Evolutionary conservation across 2,888 invertebrate genomes (phyloP).

Genomic region (Calephelis perditalis): DNA sequence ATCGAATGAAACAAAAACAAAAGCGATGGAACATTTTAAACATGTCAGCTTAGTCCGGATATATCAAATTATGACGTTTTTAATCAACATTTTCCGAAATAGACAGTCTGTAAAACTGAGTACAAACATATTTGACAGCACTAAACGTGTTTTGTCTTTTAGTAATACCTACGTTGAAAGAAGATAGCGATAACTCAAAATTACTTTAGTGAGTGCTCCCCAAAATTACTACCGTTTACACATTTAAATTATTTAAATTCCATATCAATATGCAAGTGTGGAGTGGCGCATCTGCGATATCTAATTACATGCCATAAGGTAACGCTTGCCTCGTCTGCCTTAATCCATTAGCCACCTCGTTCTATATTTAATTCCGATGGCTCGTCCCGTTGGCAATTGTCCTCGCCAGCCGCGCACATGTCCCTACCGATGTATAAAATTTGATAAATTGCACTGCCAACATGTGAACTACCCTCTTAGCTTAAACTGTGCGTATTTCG

Average conservation of each 20-base stretch:
- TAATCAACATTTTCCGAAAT: no score
- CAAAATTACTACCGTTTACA: no score
- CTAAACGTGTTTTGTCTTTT: no score
- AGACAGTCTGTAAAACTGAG: no score
- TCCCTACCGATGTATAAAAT: slow-evolving; percentile 70
- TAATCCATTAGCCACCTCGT: slow-evolving; percentile 72
- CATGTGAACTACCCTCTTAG: slow-evolving; percentile 76
- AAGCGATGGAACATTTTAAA: no score
- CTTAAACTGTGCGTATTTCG: slow-evolving; percentile 60
- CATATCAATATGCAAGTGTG: slow-evolving; percentile 18
- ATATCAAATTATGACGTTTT: no score
- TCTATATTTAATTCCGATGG: slow-evolving; percentile 64
- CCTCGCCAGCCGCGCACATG: slow-evolving; percentile 70
- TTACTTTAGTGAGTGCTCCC: no score
- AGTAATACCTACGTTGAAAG: no score
- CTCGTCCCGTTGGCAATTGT: slow-evolving; percentile 54
- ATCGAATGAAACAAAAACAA: no score
- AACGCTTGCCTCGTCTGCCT: slow-evolving; percentile 37
- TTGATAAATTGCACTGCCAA: slow-evolving; percentile 75
- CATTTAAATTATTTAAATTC: background rate
- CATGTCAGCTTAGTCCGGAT: no score
- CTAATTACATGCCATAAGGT: slow-evolving; percentile 63
- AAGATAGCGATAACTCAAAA: no score
- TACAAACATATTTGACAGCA: no score
- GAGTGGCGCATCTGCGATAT: slow-evolving; percentile 55